These are phyloP conservation scores for Jacana jacana DNA, from an alignment of 2,113 vertebrate species.

Conservation along the genomic window DNA sequence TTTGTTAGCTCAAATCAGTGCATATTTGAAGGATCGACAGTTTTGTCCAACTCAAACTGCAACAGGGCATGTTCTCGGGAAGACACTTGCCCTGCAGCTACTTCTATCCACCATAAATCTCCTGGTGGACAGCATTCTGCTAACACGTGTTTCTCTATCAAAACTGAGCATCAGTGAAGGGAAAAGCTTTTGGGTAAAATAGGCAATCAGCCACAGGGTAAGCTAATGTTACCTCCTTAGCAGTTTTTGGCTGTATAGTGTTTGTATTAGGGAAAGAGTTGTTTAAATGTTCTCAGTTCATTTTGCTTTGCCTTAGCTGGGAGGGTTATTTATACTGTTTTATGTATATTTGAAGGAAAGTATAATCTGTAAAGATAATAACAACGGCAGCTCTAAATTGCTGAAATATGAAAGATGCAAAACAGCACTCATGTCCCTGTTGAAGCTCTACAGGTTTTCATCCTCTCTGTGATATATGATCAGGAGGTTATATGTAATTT, in stretches of 20 bases:
- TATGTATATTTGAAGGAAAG: not conserved
- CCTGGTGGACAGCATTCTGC: not conserved
- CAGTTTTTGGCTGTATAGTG: not conserved
- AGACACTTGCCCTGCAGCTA: not conserved
- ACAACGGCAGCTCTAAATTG: not conserved
- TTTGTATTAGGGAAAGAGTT: not conserved
- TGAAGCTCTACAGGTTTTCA: not conserved
- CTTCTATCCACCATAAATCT: not conserved
- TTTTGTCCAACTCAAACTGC: not conserved
- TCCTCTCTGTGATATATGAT: not conserved
- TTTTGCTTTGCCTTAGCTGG: not conserved
- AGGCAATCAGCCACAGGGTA: not conserved
- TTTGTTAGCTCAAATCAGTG: not conserved
- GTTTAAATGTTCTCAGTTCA: not conserved
- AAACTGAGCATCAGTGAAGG: not conserved
- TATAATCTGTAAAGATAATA: not conserved
- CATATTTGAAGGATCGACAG: not conserved
- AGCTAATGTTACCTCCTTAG: not conserved
- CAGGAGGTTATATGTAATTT: not conserved
- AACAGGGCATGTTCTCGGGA: not conserved
- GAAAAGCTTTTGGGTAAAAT: not conserved
- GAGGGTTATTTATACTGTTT: not conserved
- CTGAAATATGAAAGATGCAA: not conserved
- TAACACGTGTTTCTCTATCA: not conserved
- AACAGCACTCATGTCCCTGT: not conserved